Evolutionary conservation across 2,888 invertebrate species (phyloP), one percentile per base, ranked within the genome.

Genomic region (Eupithecia vulgata): DNA sequence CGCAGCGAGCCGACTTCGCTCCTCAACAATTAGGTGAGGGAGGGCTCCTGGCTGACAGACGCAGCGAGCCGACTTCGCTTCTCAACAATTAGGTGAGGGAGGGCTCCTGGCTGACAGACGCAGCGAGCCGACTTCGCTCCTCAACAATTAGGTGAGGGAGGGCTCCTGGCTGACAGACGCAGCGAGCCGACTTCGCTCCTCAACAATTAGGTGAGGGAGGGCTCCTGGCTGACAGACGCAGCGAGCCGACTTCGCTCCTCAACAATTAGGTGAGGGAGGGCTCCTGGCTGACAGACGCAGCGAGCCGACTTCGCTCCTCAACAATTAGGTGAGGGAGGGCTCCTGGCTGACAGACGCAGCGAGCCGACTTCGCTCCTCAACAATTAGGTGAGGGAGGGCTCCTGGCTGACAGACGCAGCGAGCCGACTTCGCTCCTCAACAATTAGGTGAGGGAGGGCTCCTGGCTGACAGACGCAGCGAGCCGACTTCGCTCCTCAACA

Each of bases 391-490:
- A 93, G 90, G 90, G 88, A 90, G 45, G 84, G 87, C 87, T 87
- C 82, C 17, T 10, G n/a, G 85, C 80, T 37, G 1, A 82, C 48
- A 0, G 48, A n/a, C 10, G 21, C 1, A 80, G 83, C 81, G 6
- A 30, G 5, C 52, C n/a, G 7, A 10, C 57, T 42, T 15, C 12
- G 25, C 21, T 57, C 21, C 21, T 5, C 12, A 57, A 57, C 57
- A 93, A 93, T 92, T 91, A 90, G 93, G 93, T 93, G 93, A 93
- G 90, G 90, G 88, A 90, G 45, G 84, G 87, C 87, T 87, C 82
- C 17, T 10, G n/a, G 85, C 80, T 37, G 1, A 82, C 48, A 0
- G 48, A n/a, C 10, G 21, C 1, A 80, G 83, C 81, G 6, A 30
- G 5, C 52, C n/a, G 7, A 10, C 57, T 42, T 15, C 12, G 25